These are phyloP conservation scores for Phoeniculus purpureus DNA, from an alignment of 2,797 vertebrate species.

Conservation along the genomic window DNA sequence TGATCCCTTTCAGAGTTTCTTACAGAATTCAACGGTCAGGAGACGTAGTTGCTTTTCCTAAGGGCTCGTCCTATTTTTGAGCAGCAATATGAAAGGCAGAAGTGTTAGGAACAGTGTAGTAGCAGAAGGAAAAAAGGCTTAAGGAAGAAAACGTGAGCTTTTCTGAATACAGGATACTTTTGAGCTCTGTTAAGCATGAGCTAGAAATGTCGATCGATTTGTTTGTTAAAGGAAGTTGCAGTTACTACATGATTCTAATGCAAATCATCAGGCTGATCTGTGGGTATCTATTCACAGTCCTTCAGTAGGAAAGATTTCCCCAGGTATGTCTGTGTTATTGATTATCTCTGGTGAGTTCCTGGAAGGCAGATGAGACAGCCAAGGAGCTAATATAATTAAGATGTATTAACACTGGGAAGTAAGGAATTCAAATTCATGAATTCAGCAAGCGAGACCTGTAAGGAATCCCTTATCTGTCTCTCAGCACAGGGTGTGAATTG, in stretches of 20 bases:
- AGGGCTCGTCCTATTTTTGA: neutral
- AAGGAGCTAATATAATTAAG: neutral
- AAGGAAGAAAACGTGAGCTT: neutral
- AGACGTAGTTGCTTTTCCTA: neutral
- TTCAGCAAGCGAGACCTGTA: neutral
- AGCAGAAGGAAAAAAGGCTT: neutral
- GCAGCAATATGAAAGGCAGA: neutral
- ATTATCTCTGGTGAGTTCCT: neutral
- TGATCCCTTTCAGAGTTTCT: neutral
- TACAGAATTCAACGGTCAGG: neutral
- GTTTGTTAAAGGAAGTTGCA: neutral
- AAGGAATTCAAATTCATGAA: neutral
- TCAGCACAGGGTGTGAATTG: fast-evolving
- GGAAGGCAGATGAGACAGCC: neutral
- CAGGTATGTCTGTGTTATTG: neutral
- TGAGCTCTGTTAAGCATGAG: neutral
- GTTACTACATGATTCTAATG: neutral
- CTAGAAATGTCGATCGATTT: neutral
- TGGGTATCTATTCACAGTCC: neutral
- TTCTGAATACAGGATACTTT: neutral
- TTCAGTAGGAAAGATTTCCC: neutral
- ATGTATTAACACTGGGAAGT: neutral
- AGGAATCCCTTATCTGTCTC: neutral
- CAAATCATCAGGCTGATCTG: neutral
- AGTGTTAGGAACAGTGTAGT: neutral